Evolutionary conservation across 2,113 vertebrate genomes (phyloP), one percentile per base, ranked within the genome.

Genomic region (Mormyrus lacerda): DNA sequence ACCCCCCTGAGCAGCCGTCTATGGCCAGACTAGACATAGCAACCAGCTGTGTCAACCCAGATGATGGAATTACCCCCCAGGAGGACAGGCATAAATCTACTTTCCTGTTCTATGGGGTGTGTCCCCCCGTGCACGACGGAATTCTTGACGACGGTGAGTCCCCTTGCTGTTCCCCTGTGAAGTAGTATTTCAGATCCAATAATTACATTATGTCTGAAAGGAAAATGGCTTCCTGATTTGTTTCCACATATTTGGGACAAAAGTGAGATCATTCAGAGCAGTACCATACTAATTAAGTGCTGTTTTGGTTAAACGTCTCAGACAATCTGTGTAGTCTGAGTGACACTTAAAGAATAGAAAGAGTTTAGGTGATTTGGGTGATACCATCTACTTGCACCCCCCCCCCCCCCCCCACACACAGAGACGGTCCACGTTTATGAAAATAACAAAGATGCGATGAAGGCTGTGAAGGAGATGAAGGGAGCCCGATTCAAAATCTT

Each of bases 401-500:
- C 24, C 13, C 47, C 7, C 6, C 48, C 86, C 53, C 19, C 13
- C 47, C 7, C 6, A n/a, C 86, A 35, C 19, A 39, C 53, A 87
- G 86, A 55, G 11, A 48, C 15, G 15, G 86, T 58, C 31, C 53
- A 87, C 5, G 86, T 87, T 47, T 87, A 87, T 39, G 50, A 39
- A 21, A 58, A 58, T 58, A 58, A 58, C 7, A 58, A 39, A 31
- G 86, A 87, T 53, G 86, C 86, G 0, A 87, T 87, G 86, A 87
- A 87, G 51, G 86, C 86, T 19, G 51, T 87, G 86, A 55, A 42
- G 51, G 44, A 19, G 27, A 87, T 87, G 86, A 87, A 42, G 39
- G 85, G 85, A 55, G 86, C 86, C 31, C 50, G 86, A 61, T 87
- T 87, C 35, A 87, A 87, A 58, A 87, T 87, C 35, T 87, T 87